Evolutionary conservation across 1,140 invertebrate species (phyloP).

Genomic region (Saxidomus purpurata): DNA sequence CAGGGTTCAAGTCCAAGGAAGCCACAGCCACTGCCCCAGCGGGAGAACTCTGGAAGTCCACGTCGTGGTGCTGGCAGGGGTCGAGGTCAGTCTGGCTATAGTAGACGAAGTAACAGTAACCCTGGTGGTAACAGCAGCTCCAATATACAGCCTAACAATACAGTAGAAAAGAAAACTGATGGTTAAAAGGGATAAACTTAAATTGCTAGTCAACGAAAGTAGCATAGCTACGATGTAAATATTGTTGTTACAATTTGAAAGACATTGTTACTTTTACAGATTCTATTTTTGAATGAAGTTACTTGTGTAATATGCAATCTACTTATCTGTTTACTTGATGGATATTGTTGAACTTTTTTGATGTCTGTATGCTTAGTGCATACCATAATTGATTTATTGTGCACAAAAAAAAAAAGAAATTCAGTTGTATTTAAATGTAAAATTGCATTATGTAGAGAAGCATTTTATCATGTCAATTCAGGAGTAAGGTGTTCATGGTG

Average conservation of each 20-base stretch:
- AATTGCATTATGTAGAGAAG: background rate
- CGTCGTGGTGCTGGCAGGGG: constrained; percentile 6
- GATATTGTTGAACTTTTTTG: background rate
- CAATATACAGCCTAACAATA: background rate
- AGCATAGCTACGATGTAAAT: background rate
- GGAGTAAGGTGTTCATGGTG: background rate
- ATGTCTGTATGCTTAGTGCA: background rate
- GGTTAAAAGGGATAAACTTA: background rate
- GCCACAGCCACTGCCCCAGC: background rate
- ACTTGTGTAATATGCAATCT: background rate
- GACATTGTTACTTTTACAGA: constrained; percentile 6
- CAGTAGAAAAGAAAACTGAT: constrained; percentile 9
- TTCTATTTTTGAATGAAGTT: constrained; percentile 40
- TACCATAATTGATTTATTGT: too few species aligned
- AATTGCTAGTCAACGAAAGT: constrained; percentile 52
- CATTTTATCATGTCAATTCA: background rate
- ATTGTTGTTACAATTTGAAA: background rate
- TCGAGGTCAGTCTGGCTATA: background rate
- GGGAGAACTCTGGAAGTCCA: constrained; percentile 37
- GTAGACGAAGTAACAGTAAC: background rate
- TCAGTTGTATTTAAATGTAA: background rate
- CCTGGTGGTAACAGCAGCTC: background rate
- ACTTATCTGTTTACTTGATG: background rate
- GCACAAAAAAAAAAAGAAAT: too few species aligned
- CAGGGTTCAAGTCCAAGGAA: constrained; percentile 17